Percentiles rank a stretch among this genome's conserved stretches.
Conservation (phyloP, 1,140 invertebrate genomes). For the Chrysopa pallens region DNA sequence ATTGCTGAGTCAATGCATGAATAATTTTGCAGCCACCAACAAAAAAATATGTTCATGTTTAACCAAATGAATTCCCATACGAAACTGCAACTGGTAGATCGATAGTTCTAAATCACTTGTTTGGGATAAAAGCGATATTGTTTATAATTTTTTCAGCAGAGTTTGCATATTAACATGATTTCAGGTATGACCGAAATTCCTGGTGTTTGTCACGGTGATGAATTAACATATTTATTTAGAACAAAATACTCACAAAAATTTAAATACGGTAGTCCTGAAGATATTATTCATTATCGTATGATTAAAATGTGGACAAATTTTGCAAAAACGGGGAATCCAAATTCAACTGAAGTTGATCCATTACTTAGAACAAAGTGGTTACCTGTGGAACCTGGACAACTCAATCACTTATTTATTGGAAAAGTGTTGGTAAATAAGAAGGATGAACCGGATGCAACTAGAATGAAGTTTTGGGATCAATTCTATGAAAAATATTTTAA, state of each 20-base stretch:
- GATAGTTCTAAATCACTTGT: too few relatives aligned
- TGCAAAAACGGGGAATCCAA: conserved; percentile 23
- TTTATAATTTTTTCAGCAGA: too few relatives aligned
- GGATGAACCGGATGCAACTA: conserved; percentile 13
- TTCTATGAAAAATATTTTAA: neutral
- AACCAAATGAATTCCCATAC: too few relatives aligned
- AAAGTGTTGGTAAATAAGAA: conserved; percentile 11
- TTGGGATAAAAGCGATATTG: too few relatives aligned
- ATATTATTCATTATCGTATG: conserved; percentile 6
- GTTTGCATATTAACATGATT: too few relatives aligned
- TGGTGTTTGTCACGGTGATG: conserved; percentile 40
- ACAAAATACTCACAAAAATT: conserved; percentile 21
- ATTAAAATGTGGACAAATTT: conserved; percentile 27
- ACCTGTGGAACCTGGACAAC: conserved; percentile 11
- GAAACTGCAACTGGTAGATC: too few relatives aligned
- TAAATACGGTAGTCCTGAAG: conserved; percentile 14
- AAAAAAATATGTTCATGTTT: too few relatives aligned
- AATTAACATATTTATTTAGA: conserved; percentile 39
- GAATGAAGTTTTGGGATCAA: conserved; percentile 21
- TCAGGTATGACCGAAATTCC: conserved; percentile 6
- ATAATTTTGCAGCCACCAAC: too few relatives aligned
- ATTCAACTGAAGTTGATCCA: conserved; percentile 3
- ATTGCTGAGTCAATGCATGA: too few relatives aligned
- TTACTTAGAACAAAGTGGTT: conserved; percentile 11
- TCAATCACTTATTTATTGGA: conserved; percentile 18